These are phyloP conservation scores for Marisa cornuarietis DNA, from an alignment of 1,140 invertebrate species.

Conservation along the genomic window DNA sequence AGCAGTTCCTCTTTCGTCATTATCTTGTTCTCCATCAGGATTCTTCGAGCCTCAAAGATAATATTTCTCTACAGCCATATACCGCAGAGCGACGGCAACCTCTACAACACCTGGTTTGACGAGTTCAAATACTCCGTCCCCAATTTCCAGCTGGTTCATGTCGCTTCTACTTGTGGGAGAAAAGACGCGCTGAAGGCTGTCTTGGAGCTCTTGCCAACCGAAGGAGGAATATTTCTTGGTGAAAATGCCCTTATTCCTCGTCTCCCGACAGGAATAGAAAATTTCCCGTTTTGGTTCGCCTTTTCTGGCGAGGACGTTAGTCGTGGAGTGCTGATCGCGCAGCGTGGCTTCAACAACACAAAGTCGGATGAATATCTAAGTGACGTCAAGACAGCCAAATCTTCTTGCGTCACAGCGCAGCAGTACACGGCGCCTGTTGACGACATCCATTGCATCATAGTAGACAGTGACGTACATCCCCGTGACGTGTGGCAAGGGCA, in stretches of 20 bases:
- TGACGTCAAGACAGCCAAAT: not conserved
- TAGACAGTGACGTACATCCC: slow-evolving; percentile 16
- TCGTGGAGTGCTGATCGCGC: not conserved
- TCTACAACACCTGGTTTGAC: slow-evolving; percentile 30
- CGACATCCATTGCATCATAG: slow-evolving; percentile 6
- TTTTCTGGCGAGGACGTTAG: not conserved
- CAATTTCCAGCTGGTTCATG: not conserved
- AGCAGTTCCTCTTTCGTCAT: slow-evolving; percentile 28
- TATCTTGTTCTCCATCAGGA: not conserved
- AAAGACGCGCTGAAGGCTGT: not conserved
- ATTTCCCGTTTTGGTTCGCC: not conserved
- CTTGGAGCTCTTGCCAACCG: not conserved
- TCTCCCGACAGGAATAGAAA: not conserved
- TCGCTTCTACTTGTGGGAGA: not conserved
- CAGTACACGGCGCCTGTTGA: not conserved
- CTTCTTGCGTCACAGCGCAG: slow-evolving; percentile 1
- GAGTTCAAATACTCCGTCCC: not conserved
- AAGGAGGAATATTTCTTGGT: slow-evolving; percentile 23
- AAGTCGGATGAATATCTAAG: not conserved
- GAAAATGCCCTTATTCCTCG: slow-evolving; percentile 14
- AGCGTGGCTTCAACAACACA: not conserved
- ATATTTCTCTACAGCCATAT: slow-evolving; percentile 18
- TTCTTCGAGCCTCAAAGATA: slow-evolving; percentile 20
- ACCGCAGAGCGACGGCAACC: slow-evolving; percentile 9
- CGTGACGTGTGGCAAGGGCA: slow-evolving; percentile 16